A percentile compares a stretch with the other conserved stretches of the same genome.
Conservation (phyloP, 2,113 vertebrate genomes). For the Carollia perspicillata region DNA sequence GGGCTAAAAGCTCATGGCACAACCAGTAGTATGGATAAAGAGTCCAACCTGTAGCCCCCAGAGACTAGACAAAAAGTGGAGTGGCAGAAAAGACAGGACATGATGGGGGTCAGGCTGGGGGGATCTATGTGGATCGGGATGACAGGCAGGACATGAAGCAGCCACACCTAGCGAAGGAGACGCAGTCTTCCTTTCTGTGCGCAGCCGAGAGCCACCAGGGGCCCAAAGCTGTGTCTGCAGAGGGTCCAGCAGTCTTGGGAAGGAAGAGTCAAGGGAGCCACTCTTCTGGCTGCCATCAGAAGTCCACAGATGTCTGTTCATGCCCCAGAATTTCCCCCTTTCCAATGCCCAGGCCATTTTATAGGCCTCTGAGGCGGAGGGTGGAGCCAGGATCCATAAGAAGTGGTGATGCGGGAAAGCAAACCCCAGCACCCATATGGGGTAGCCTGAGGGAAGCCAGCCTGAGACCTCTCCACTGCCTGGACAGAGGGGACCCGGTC, state of each 20-base stretch:
- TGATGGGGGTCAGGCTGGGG: rapidly evolving
- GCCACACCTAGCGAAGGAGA: neutral
- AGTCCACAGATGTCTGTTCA: neutral
- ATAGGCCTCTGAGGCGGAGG: neutral
- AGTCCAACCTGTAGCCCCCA: neutral
- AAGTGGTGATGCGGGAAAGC: neutral
- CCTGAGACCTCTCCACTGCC: neutral
- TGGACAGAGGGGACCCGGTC: neutral
- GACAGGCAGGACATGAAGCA: neutral
- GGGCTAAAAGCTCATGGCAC: neutral
- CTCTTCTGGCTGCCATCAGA: neutral
- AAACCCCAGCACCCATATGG: neutral
- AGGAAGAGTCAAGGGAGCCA: neutral
- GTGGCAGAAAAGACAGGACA: no score
- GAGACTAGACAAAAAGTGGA: neutral
- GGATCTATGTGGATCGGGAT: neutral
- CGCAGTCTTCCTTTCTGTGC: neutral
- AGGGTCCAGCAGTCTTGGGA: neutral
- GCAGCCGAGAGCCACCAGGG: neutral
- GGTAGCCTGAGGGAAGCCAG: neutral
- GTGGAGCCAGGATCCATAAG: neutral
- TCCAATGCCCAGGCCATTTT: neutral
- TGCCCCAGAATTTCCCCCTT: neutral
- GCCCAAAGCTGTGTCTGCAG: neutral
- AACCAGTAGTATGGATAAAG: neutral